Conservation (phyloP, 2,797 vertebrate genomes). For the Paguma larvata region DNA sequence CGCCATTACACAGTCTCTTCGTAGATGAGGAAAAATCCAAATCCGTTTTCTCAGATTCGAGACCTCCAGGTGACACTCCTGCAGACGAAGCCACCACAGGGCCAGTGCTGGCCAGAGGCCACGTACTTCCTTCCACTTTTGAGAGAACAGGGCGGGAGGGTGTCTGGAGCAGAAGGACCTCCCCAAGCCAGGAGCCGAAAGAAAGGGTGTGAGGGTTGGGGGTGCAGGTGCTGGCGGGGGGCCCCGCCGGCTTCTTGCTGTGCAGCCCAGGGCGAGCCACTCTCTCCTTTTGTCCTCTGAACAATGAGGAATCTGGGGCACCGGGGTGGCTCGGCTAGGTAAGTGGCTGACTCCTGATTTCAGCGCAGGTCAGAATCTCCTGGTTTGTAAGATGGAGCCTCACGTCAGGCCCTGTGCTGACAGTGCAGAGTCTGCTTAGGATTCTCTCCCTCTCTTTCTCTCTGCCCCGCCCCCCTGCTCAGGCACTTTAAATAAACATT, state of each 20-base stretch:
- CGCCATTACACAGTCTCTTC: background rate
- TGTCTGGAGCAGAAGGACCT: background rate
- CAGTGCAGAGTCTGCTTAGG: no score
- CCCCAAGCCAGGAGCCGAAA: background rate
- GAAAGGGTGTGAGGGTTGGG: no score
- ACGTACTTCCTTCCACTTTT: background rate
- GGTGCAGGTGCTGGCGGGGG: no score
- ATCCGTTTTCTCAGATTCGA: background rate
- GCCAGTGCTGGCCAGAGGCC: background rate
- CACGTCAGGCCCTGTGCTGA: no score
- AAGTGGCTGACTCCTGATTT: no score
- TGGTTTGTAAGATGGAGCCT: no score
- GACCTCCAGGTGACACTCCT: background rate
- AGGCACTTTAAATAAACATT: no score
- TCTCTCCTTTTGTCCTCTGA: background rate
- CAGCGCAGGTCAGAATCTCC: no score
- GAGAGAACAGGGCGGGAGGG: background rate
- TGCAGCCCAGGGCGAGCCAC: background rate
- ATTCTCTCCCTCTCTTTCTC: no score
- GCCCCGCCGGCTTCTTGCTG: fast-evolving
- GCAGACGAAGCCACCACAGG: background rate
- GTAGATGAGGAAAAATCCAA: background rate
- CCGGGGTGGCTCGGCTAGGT: no score
- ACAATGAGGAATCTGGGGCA: background rate
- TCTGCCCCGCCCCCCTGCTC: no score